phyloP scores from a whole-genome alignment of 2,113 vertebrate species.

The Dendropsophus ebraccatus region DNA sequence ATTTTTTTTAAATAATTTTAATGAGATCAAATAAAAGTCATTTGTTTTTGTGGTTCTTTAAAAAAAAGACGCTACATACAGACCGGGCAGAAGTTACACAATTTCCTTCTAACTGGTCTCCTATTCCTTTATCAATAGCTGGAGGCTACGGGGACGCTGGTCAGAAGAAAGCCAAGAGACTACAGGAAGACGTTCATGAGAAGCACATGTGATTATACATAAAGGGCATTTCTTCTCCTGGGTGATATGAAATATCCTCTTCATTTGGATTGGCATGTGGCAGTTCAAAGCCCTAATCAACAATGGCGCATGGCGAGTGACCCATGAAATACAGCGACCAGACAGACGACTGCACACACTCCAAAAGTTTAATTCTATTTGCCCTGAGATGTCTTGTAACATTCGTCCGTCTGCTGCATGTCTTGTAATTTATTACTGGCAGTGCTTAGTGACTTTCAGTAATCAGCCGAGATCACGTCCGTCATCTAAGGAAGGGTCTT shows the following conservation, averaged over 20 bases:
- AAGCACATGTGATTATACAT: slow-evolving; percentile 62
- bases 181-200: slow-evolving; percentile 42
- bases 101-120: background rate
- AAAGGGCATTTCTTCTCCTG: slow-evolving; percentile 63
- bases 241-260: slow-evolving; percentile 59
- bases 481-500: background rate
- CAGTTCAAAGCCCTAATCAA: slow-evolving; percentile 66
- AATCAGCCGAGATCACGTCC: slow-evolving; percentile 12
- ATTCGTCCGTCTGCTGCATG: background rate
- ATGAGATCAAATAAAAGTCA: too few species aligned
- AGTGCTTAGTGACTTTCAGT: background rate
- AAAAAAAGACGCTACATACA: background rate
- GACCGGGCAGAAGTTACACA: background rate
- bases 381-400: background rate
- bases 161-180: slow-evolving; percentile 54
- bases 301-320: slow-evolving; percentile 67
- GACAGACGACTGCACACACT: slow-evolving; percentile 66
- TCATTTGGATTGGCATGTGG: slow-evolving; percentile 69
- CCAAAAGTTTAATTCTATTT: slow-evolving; percentile 64
- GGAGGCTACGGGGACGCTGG: slow-evolving; percentile 60
- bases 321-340: slow-evolving; percentile 66
- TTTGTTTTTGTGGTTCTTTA: too few species aligned
- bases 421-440: slow-evolving; percentile 5
- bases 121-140: slow-evolving; percentile 44
- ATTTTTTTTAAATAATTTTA: background rate